These are phyloP conservation scores for Dasypus novemcinctus DNA, from an alignment of 2,113 vertebrate species.

Conservation along the genomic window DNA sequence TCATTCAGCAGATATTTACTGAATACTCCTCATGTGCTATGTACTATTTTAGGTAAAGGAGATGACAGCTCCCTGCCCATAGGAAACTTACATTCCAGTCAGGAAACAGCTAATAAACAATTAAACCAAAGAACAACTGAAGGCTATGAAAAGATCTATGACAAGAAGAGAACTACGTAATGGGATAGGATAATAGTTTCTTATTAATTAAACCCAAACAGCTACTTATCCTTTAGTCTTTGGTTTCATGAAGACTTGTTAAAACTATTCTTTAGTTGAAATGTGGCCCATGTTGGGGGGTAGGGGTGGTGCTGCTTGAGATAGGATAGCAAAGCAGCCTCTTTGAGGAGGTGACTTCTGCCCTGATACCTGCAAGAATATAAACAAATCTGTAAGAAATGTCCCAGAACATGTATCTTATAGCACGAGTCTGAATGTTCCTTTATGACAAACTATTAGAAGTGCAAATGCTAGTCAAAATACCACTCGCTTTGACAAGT, in stretches of 20 bases:
- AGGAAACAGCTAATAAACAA: neutral
- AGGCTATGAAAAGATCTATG: neutral
- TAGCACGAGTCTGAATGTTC: neutral
- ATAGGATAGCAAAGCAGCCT: neutral
- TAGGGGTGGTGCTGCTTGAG: neutral
- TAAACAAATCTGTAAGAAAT: neutral
- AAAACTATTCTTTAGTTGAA: too few relatives aligned
- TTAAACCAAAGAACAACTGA: neutral
- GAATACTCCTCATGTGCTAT: neutral
- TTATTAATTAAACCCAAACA: too few relatives aligned
- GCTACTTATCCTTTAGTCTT: too few relatives aligned
- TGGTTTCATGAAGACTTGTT: too few relatives aligned
- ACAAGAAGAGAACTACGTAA: neutral
- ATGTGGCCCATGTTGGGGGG: neutral
- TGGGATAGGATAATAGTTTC: neutral
- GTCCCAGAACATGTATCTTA: neutral
- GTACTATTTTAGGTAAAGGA: neutral
- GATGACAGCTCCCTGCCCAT: neutral
- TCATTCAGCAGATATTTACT: constrained; percentile 6
- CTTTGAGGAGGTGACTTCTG: neutral
- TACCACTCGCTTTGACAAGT: neutral
- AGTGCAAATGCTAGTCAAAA: neutral
- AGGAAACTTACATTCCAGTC: neutral
- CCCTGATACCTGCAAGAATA: neutral
- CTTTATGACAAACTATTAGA: neutral